phyloP scores from a whole-genome alignment of 2,888 invertebrate genomes.

The Drosophila tanythrix region DNA sequence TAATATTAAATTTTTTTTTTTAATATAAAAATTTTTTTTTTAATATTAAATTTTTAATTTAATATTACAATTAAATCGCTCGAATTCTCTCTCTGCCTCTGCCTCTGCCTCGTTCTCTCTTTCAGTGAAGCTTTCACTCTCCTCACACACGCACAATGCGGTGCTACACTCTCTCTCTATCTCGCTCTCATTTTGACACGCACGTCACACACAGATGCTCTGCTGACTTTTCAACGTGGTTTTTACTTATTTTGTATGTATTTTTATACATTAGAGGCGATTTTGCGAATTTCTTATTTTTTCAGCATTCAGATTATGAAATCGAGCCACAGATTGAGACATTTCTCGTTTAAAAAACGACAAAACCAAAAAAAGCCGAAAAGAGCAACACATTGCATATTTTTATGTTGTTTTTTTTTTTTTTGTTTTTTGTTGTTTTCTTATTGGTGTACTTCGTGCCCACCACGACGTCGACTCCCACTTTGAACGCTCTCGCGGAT shows the following conservation, averaged over 20 bases:
- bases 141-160: conserved; percentile 22
- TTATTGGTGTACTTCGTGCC: background rate
- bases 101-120: conserved; percentile 8
- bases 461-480: conserved; percentile 36
- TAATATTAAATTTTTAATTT: background rate
- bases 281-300: conserved; percentile 24
- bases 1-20: background rate
- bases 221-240: conserved; percentile 69
- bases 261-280: conserved; percentile 43
- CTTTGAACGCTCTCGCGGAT: conserved; percentile 21
- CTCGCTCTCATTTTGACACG: background rate
- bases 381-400: conserved; percentile 2
- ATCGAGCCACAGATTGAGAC: conserved; percentile 40
- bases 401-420: conserved; percentile 27
- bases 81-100: background rate
- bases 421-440: background rate
- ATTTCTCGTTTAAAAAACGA: background rate
- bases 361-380: background rate
- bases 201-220: conserved; percentile 7
- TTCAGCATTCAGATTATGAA: conserved; percentile 60
- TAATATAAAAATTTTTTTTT: conserved; percentile 1
- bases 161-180: conserved; percentile 1
- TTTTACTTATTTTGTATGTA: conserved; percentile 49
- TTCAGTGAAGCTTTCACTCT: conserved; percentile 52
- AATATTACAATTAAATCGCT: conserved; percentile 1